Base-by-base conservation (phyloP, 2,797 vertebrate species). In the Onychomys arenicola region DNA sequence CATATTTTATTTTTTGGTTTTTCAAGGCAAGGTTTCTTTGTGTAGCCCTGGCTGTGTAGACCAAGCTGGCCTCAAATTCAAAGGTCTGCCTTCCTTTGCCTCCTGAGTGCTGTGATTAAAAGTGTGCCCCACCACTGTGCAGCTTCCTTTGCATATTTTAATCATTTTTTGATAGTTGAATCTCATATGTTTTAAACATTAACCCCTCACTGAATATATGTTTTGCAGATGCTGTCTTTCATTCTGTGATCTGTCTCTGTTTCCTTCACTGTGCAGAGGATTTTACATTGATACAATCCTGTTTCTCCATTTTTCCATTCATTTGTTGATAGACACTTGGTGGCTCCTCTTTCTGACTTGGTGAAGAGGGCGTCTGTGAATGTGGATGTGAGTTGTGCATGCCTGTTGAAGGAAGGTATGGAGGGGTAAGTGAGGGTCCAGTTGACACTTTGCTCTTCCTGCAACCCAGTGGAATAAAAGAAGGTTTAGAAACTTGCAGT, bases 381-480 rank as follows among this genome's bases (percentile, higher is more conserved):
- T 19, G 0, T 7, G 3, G 59, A 5, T 6, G 29, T 9, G 13
- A 27, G 43, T 1, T 40, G 61, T 73, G 23, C 1, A 27, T 0
- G 0, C 0, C 10, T 59, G 6, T 65, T 6, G 17, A 78, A 69
- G 49, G 40, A 73, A 34, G 19, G 17, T 13, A 8, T 3, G 21
- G 37, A 16, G 55, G 37, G 37, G 1, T 12, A 32, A 7, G 34
- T 11, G 52, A 49, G 3, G n/a, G 0, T 7, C 59, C 32, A 8
- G n/a, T 7, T 37, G 0, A 49, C 17, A 11, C 52, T 29, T 9
- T 1, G 83, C 61, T 25, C 23, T n/a, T 80, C 69, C 49, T 59
- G 25, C 27, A 14, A 5, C 21, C 13, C 27, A 2, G 23, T 29
- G 8, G 32, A 32, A n/a, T 3, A 29, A 40, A 55, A 77, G 37